Percentiles rank a stretch among this genome's conserved stretches.
phyloP scores from a whole-genome alignment of 2,113 vertebrate genomes.

The Acrocephalus arundinaceus region DNA sequence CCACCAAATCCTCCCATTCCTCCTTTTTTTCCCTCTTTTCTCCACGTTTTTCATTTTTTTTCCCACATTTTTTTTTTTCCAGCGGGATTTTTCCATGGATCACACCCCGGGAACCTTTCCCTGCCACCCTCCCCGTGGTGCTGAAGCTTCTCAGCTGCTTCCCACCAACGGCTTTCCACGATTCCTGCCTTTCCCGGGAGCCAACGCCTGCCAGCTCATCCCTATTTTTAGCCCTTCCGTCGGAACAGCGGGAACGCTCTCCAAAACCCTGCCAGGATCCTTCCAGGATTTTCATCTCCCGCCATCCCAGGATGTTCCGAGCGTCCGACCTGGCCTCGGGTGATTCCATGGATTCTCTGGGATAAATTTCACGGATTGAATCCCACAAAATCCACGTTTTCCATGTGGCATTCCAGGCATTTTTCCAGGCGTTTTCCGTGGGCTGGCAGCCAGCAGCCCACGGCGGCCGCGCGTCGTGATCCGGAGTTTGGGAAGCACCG shows the following conservation, averaged over 20 bases:
- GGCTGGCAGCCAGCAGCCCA: not conserved
- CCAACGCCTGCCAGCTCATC: not conserved
- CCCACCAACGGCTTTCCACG: not conserved
- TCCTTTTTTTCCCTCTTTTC: not conserved
- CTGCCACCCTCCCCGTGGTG: not conserved
- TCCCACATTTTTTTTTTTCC: not conserved
- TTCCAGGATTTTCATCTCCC: not conserved
- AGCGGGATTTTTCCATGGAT: not conserved
- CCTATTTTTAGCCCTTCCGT: not conserved
- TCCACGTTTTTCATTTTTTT: too few species aligned
- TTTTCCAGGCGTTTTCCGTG: not conserved
- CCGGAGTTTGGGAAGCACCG: not conserved
- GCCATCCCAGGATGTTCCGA: not conserved
- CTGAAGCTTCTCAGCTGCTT: not conserved
- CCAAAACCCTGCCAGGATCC: not conserved
- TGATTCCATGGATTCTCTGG: not conserved
- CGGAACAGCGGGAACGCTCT: not conserved
- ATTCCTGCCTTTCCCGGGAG: not conserved
- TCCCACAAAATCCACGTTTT: not conserved
- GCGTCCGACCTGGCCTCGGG: not conserved
- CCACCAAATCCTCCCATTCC: rapidly evolving
- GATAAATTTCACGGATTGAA: not conserved
- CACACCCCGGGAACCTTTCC: not conserved
- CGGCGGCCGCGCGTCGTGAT: not conserved
- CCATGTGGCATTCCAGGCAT: not conserved